Base-by-base conservation (phyloP, 2,113 vertebrate species). In the Syngnathus scovelli region DNA sequence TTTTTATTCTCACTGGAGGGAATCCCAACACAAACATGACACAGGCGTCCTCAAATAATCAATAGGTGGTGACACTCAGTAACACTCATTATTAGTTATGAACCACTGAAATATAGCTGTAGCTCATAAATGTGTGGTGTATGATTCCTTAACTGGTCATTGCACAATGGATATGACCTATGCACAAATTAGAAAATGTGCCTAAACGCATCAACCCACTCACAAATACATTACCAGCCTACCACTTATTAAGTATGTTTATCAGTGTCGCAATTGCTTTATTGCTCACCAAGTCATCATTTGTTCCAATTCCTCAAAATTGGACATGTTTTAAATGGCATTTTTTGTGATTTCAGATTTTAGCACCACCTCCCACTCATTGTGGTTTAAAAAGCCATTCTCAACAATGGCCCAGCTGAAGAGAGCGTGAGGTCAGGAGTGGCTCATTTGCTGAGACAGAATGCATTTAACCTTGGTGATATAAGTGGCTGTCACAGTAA, bases 1-100 rank as follows among this genome's bases (percentile, higher is more conserved):
- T 75, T 48, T 59, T 23, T 68, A 70, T 64, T 68, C 37, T 38
- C 55, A 51, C 15, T 54, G 6, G 11, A 76, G 43, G 67, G 49
- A 55, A 65, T 69, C 58, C 3, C 7, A 52, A 8, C 19, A n/a
- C 7, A 7, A 52, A 54, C 27, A 27, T 27, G 27, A 27, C 27
- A 33, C 27, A 33, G 21, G 21, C 10, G 10, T 54, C 52, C 9
- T 54, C 12, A 12, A 13, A 54, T 27, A 54, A 8, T 23, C 10
- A 54, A 3, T 9, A 23, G 52, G 10, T 54, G n/a, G 21, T 54
- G n/a, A 54, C n/a, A 10, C n/a, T 21, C 8, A 16, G 44, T 46
- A 23, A 54, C 4, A 21, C 9, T 7, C 51, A 23, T 3, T 23
- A 54, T 21, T n/a, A 23, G 48, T 18, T 49, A n/a, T n/a, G 49